phyloP scores from a whole-genome alignment of 2,797 vertebrate genomes.

The Rhynchotus rufescens region DNA sequence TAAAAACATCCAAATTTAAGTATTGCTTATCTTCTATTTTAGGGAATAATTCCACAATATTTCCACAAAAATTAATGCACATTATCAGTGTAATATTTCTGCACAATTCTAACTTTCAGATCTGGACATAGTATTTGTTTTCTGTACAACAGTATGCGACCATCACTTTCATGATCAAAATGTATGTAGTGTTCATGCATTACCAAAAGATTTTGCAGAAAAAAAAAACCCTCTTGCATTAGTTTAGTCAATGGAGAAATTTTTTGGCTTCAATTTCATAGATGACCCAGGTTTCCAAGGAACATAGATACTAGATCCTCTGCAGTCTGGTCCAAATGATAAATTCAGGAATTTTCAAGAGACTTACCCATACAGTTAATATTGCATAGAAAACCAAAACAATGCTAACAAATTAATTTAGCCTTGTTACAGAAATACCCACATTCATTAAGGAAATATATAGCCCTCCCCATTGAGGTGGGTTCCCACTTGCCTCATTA shows the following conservation, averaged over 20 bases:
- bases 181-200: not conserved
- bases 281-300: not conserved
- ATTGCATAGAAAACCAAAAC: not conserved
- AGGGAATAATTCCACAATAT: not conserved
- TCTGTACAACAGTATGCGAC: not conserved
- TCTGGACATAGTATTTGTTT: not conserved
- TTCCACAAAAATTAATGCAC: not conserved
- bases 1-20: not conserved
- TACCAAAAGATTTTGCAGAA: not conserved
- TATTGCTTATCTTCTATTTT: not conserved
- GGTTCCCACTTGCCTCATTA: not conserved
- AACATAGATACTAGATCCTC: not conserved
- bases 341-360: not conserved
- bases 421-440: not conserved
- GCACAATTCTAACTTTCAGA: not conserved
- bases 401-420: not conserved
- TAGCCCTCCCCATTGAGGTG: not conserved
- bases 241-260: not conserved
- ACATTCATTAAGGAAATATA: constrained; percentile 23
- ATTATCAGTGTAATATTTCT: not conserved
- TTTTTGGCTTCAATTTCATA: not conserved
- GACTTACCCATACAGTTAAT: not conserved
- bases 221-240: not conserved
- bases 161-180: not conserved
- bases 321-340: not conserved